A percentile compares a stretch with the other conserved stretches of the same genome.
These are phyloP conservation scores for Neomonachus schauinslandi DNA, from an alignment of 2,113 vertebrate genomes.

Conservation along the genomic window DNA sequence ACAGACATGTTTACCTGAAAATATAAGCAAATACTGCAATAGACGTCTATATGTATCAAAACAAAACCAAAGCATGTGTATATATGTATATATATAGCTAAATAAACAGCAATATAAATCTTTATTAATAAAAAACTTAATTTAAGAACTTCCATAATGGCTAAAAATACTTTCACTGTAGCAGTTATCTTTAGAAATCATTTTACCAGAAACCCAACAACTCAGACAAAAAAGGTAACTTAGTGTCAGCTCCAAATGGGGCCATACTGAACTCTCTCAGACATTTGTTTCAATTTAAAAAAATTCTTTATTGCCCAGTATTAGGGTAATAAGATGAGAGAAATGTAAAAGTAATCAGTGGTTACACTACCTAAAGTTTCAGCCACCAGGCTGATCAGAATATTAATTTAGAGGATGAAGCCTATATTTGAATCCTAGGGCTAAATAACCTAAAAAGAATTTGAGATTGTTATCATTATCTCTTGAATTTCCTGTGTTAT, in stretches of 20 bases:
- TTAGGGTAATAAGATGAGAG: constrained; percentile 28
- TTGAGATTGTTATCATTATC: neutral
- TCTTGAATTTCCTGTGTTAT: constrained; percentile 35
- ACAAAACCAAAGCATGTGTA: constrained; percentile 22
- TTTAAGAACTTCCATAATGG: constrained; percentile 41
- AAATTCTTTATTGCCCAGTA: neutral
- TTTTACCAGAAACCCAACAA: constrained; percentile 51
- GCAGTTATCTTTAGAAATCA: constrained; percentile 43
- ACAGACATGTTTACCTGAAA: constrained; percentile 32
- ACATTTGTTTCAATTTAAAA: constrained; percentile 19
- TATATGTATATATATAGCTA: neutral
- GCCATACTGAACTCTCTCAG: neutral
- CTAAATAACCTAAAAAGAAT: constrained; percentile 51
- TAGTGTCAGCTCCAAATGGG: neutral
- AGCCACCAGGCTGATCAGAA: neutral
- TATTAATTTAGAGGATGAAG: constrained; percentile 44
- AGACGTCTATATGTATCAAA: constrained; percentile 31
- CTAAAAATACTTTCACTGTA: neutral
- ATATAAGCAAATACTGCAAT: constrained; percentile 36
- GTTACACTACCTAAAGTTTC: neutral
- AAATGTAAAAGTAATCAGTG: constrained; percentile 47
- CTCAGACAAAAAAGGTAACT: constrained; percentile 23
- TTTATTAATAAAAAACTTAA: constrained; percentile 41
- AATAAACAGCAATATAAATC: constrained; percentile 46
- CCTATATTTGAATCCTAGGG: neutral